These are phyloP conservation scores for Xenotilapia leptura DNA, from an alignment of 2,113 vertebrate genomes.

Conservation along the genomic window DNA sequence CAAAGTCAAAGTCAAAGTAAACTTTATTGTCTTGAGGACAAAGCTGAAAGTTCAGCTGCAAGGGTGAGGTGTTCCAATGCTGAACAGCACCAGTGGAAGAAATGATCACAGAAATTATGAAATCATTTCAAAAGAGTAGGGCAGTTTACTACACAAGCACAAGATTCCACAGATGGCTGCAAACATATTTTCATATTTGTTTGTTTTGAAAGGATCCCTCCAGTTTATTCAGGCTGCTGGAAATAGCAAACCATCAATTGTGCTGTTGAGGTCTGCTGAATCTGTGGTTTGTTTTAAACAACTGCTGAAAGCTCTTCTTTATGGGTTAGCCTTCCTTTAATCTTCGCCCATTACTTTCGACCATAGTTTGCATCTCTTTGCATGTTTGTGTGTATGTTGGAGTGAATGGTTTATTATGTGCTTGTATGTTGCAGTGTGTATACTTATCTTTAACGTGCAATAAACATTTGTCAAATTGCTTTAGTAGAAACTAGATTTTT, in stretches of 20 bases:
- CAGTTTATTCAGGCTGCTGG: neutral
- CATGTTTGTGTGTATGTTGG: neutral
- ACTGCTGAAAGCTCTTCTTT: neutral
- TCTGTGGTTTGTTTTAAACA: neutral
- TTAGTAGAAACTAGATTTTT: neutral
- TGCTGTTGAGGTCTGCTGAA: neutral
- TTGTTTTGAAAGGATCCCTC: neutral
- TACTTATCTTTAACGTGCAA: neutral
- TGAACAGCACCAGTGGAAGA: neutral
- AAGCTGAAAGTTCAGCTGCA: neutral
- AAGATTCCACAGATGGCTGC: neutral
- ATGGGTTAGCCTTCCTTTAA: neutral
- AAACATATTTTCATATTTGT: neutral
- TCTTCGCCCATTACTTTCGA: neutral
- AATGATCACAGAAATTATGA: neutral
- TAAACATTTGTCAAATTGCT: neutral
- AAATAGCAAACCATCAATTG: neutral
- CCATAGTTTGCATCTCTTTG: neutral
- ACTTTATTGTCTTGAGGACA: neutral
- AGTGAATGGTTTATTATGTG: neutral
- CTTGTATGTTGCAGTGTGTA: neutral
- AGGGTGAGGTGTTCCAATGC: neutral
- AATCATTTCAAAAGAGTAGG: neutral
- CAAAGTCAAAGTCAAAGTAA: neutral
- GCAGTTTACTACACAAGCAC: neutral